Percentiles rank a stretch among this genome's conserved stretches.
These are phyloP conservation scores for Elgaria multicarinata DNA, from an alignment of 2,113 vertebrate genomes.

Conservation along the genomic window DNA sequence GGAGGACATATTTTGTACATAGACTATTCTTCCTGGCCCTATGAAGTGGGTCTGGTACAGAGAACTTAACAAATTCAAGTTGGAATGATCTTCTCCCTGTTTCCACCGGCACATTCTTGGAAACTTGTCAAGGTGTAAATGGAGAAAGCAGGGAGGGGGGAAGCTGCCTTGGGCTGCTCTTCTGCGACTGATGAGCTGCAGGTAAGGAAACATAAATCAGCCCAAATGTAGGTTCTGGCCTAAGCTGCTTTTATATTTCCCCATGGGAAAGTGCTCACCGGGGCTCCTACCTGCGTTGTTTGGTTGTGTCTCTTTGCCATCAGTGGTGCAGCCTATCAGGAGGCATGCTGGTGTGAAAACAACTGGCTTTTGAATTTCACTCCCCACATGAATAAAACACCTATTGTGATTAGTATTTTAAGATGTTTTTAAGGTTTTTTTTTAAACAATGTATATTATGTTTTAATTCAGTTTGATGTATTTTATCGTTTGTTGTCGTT, in stretches of 20 bases:
- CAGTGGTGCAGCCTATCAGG: not conserved
- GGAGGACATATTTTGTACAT: not conserved
- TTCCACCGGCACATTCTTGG: not conserved
- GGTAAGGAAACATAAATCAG: not conserved
- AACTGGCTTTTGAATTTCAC: conserved; percentile 16
- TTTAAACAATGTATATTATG: too few species aligned
- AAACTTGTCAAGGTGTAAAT: not conserved
- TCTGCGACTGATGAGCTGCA: not conserved
- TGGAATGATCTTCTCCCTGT: not conserved
- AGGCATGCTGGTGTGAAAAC: not conserved
- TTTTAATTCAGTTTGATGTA: too few species aligned
- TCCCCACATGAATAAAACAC: conserved; percentile 29
- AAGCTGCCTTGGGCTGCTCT: not conserved
- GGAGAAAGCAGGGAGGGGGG: not conserved
- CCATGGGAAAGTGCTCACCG: not conserved
- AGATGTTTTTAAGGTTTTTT: too few species aligned
- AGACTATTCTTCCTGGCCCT: not conserved
- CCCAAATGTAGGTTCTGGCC: not conserved
- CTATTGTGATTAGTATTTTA: conserved; percentile 29
- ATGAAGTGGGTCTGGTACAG: not conserved
- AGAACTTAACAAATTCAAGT: not conserved
- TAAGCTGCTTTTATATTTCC: conserved; percentile 1
- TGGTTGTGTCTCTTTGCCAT: not conserved
- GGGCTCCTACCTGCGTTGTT: not conserved
- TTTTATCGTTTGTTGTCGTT: too few species aligned